phyloP scores from a whole-genome alignment of 2,888 invertebrate species.

The Lottia gigantea region DNA sequence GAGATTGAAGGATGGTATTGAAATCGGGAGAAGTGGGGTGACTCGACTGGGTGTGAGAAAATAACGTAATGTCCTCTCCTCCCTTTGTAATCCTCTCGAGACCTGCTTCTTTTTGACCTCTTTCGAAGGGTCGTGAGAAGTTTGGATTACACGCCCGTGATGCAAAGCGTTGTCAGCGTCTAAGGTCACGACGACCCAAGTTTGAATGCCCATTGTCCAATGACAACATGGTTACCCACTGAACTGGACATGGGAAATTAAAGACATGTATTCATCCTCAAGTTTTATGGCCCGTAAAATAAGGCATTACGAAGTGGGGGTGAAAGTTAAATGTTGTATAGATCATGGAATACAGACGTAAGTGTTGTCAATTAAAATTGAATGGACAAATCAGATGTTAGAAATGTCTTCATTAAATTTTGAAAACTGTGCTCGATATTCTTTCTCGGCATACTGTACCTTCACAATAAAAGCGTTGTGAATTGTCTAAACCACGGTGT shows the following conservation, averaged over 20 bases:
- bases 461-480: too few species aligned
- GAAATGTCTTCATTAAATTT: too few species aligned
- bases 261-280: neutral
- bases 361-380: neutral
- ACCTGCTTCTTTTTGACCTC: conserved; percentile 5
- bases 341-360: neutral
- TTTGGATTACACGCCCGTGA: conserved; percentile 3
- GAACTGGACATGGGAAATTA: conserved; percentile 1
- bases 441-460: too few species aligned
- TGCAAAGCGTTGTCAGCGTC: conserved; percentile 6
- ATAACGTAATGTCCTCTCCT: conserved; percentile 6
- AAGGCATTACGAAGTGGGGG: neutral
- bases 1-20: too few species aligned
- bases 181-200: conserved; percentile 1
- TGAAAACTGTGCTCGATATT: too few species aligned
- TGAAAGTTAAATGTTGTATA: neutral
- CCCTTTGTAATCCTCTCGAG: neutral
- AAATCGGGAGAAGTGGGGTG: too few species aligned
- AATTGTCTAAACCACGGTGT: too few species aligned
- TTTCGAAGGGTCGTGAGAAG: conserved; percentile 5
- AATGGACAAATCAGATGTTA: too few species aligned
- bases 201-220: neutral
- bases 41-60: neutral
- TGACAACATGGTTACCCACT: neutral
- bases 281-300: conserved; percentile 8